Percentiles rank a stretch among this genome's conserved stretches.
phyloP scores from a whole-genome alignment of 2,113 vertebrate species.

The Pavo muticus region DNA sequence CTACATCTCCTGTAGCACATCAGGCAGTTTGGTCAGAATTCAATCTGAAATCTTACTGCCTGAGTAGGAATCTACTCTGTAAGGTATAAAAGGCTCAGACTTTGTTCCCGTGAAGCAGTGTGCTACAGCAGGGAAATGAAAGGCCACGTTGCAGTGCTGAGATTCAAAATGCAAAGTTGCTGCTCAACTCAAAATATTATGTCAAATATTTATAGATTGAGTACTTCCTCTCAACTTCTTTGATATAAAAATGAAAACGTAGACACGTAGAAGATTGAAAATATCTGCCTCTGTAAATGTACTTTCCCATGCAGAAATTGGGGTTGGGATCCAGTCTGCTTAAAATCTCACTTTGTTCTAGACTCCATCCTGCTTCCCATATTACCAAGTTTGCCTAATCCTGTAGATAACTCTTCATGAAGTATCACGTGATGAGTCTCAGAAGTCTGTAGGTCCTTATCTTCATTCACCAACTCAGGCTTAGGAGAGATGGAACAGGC shows the following conservation, averaged over 20 bases:
- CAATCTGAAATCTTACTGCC: neutral
- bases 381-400: neutral
- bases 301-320: neutral
- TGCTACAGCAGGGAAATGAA: accelerated
- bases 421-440: neutral
- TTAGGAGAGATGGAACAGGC: neutral
- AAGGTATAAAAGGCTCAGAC: neutral
- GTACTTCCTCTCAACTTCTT: neutral
- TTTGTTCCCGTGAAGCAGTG: neutral
- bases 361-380: neutral
- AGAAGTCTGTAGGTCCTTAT: neutral
- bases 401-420: neutral
- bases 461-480: neutral
- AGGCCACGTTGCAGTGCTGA: neutral
- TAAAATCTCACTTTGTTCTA: neutral
- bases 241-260: neutral
- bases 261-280: neutral
- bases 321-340: neutral
- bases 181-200: neutral
- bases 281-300: neutral
- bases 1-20: neutral
- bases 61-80: neutral
- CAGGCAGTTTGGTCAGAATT: neutral
- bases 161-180: neutral
- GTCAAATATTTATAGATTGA: neutral